phyloP scores from a whole-genome alignment of 2,797 vertebrate genomes.

The Notamacropus eugenii region DNA sequence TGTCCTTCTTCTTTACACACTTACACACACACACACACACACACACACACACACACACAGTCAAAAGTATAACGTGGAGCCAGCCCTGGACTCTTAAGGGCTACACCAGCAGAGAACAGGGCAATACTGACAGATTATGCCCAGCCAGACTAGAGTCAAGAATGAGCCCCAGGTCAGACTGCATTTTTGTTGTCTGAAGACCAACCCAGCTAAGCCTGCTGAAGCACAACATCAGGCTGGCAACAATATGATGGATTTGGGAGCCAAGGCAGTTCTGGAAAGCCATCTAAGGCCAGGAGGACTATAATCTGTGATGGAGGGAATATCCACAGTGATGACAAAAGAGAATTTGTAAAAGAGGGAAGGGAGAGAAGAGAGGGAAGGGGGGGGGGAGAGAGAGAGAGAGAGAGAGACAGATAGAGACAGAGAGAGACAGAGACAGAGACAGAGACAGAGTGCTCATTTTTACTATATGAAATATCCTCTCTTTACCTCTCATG shows the following conservation, averaged over 20 bases:
- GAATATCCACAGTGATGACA: neutral
- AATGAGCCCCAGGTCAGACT: neutral
- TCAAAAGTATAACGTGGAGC: neutral
- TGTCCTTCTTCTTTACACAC: neutral
- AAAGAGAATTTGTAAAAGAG: neutral
- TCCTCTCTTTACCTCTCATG: neutral
- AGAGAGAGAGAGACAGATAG: no score
- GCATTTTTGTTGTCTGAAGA: neutral
- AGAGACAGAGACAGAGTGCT: no score
- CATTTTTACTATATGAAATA: neutral
- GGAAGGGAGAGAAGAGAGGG: no score
- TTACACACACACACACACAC: no score
- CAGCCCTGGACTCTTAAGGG: neutral
- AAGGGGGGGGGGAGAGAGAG: fast-evolving
- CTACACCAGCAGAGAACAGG: neutral
- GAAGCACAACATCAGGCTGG: neutral
- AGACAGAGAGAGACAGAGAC: no score
- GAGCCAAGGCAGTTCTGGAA: neutral
- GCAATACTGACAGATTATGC: neutral
- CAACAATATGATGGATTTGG: neutral
- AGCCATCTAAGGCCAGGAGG: neutral
- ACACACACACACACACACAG: neutral
- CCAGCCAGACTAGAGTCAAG: neutral
- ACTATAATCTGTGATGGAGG: neutral
- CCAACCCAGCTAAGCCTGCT: neutral